Evolutionary conservation across 2,797 vertebrate genomes (phyloP).

Genomic region (Liparis tanakae): DNA sequence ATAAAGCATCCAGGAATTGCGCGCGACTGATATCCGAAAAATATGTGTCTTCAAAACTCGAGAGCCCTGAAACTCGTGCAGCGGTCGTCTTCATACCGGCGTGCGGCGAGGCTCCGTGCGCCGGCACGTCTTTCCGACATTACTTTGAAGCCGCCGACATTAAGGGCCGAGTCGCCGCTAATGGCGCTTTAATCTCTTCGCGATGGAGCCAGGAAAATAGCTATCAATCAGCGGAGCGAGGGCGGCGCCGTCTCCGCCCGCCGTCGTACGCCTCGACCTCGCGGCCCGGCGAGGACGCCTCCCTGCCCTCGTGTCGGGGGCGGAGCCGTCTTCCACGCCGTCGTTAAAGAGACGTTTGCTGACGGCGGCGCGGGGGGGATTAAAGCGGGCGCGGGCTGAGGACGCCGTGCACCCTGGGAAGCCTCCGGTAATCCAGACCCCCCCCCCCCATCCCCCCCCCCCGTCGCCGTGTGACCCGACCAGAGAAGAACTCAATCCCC

Average conservation of each 20-base stretch:
- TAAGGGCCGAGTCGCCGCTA: background rate
- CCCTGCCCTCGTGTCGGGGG: constrained; percentile 65
- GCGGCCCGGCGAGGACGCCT: no score
- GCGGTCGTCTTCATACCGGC: background rate
- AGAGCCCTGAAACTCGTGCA: no score
- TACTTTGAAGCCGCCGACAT: background rate
- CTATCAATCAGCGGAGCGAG: background rate
- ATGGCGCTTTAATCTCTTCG: background rate
- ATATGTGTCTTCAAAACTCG: no score
- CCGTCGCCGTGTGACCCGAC: constrained; percentile 72
- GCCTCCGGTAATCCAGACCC: constrained; percentile 74
- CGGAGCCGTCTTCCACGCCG: constrained; percentile 64
- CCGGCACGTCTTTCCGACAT: background rate
- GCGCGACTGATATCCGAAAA: no score
- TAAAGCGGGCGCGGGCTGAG: constrained; percentile 72
- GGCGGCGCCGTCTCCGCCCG: background rate
- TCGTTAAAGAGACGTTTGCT: constrained; percentile 77
- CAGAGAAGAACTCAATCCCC: constrained; percentile 81
- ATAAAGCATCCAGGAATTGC: no score
- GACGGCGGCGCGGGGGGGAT: constrained; percentile 79
- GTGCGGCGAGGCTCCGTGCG: no score
- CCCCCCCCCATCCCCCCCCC: constrained; percentile 67
- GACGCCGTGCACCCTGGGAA: constrained; percentile 60
- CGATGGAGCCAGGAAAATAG: background rate
- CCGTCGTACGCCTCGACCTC: no score